phyloP scores from a whole-genome alignment of 2,113 vertebrate species.

The Paralichthys olivaceus region DNA sequence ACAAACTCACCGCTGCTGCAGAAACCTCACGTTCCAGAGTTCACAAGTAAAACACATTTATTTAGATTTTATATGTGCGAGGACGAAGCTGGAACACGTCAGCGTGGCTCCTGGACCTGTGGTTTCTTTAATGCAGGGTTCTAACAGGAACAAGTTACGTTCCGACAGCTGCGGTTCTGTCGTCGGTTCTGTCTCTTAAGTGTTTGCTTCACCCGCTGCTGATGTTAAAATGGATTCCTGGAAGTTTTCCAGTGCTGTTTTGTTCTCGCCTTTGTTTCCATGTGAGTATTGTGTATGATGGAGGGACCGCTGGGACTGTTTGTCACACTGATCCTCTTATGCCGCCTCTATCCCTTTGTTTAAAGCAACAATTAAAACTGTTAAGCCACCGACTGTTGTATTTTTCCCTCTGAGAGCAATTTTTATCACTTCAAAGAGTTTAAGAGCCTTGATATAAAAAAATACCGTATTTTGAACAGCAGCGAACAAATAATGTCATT shows the following conservation, averaged over 20 bases:
- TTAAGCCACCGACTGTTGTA: conserved; percentile 62
- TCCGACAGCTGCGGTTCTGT: background rate
- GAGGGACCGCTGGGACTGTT: conserved; percentile 66
- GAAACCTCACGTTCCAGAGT: background rate
- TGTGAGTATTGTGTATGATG: conserved; percentile 63
- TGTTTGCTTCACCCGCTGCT: conserved; percentile 60
- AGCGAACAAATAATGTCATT: conserved; percentile 56
- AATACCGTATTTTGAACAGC: conserved; percentile 51
- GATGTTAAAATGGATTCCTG: conserved; percentile 69
- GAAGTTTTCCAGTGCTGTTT: conserved; percentile 74
- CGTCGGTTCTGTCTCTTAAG: conserved; percentile 20
- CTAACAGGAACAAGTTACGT: too few species aligned
- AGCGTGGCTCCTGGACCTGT: too few species aligned
- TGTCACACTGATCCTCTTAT: conserved; percentile 75
- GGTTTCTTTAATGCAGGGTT: too few species aligned
- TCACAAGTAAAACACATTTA: background rate
- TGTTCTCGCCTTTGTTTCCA: conserved; percentile 63
- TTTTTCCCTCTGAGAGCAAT: conserved; percentile 52
- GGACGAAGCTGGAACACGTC: too few species aligned
- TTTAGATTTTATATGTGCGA: background rate
- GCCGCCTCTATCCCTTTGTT: conserved; percentile 66
- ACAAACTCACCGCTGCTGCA: conserved; percentile 40
- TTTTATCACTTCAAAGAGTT: conserved; percentile 68
- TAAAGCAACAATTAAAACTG: conserved; percentile 77
- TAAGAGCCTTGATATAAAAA: conserved; percentile 62